A percentile compares a stretch with the other conserved stretches of the same genome.
Conservation (phyloP, 2,113 vertebrate genomes). For the Cheilinus undulatus region DNA sequence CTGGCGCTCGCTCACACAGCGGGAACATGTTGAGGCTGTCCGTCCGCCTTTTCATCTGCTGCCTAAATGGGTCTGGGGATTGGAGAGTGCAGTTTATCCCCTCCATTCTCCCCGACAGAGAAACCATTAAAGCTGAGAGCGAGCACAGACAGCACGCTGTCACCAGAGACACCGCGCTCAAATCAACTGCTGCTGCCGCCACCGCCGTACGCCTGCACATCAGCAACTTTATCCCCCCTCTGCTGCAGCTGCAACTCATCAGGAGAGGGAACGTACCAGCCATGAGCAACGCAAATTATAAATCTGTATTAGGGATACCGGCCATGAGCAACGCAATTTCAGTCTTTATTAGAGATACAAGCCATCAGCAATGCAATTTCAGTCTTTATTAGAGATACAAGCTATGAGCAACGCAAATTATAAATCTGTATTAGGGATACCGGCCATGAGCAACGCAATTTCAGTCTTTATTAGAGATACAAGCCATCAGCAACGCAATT, state of each 20-base stretch:
- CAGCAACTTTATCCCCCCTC: neutral
- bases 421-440: too few relatives aligned
- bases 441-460: too few relatives aligned
- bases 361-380: too few relatives aligned
- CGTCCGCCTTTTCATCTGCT: slow-evolving; percentile 75
- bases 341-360: too few relatives aligned
- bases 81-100: slow-evolving; percentile 78
- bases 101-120: slow-evolving; percentile 65
- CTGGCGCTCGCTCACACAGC: slow-evolving; percentile 66
- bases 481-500: too few relatives aligned
- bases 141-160: slow-evolving; percentile 63
- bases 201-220: slow-evolving; percentile 1
- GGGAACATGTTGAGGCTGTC: slow-evolving; percentile 76
- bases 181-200: slow-evolving; percentile 60
- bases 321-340: too few relatives aligned
- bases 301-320: too few relatives aligned
- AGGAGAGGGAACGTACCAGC: too few relatives aligned
- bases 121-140: slow-evolving; percentile 70
- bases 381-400: too few relatives aligned
- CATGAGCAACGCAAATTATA: too few relatives aligned
- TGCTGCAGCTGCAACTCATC: neutral
- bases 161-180: slow-evolving; percentile 71
- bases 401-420: too few relatives aligned
- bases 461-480: too few relatives aligned
- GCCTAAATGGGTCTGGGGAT: slow-evolving; percentile 78